Evolutionary conservation across 2,888 invertebrate genomes (phyloP), one percentile per base, ranked within the genome.

Genomic region (Leucoptera coffeella): DNA sequence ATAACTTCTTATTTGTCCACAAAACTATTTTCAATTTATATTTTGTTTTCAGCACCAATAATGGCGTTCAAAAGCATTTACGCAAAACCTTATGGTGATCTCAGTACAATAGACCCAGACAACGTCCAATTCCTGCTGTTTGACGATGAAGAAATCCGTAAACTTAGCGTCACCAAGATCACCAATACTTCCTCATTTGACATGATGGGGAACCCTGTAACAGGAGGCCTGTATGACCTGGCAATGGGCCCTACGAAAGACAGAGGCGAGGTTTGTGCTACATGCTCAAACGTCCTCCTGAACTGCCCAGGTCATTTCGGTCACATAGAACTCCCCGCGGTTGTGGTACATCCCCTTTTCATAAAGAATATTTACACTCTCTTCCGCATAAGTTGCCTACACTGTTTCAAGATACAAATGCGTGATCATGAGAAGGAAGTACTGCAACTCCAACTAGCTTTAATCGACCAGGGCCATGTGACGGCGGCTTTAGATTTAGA

Each of bases 261-360:
- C 9, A 56, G 73, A 25, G 57, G 69, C 39, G 86, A 88, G 32
- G 69, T 78, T 1, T 97, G 96, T 52, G 62, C 62, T 3, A 94
- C 93, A 5, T 97, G 96, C 46, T 73, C 76, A 7, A 75, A 78
- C 35, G 74, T 73, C 11, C 49, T 77, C 23, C 47, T 73, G 5
- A 64, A 75, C 33, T 96, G 96, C 47, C 80, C 85, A 0, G 99
- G 99, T 0, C 99, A 99, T 58, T 83, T 92, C 55, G 97, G 97
- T 0, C 91, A 95, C 47, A 93, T 99, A 34, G 85, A 87, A 36
- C 64, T 99, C 2, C 89, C 91, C 0, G 59, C 95, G 8, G 81
- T 91, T 0, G 86, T 92, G 0, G 82, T 89, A 30, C 96, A 97
- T 71, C 96, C 97, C 0, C 47, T 97, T 24, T 91, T 92, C 43